Percentiles rank a stretch among this genome's conserved stretches.
Evolutionary conservation across 1,140 invertebrate species (phyloP).

Genomic region (Linepithema humile): DNA sequence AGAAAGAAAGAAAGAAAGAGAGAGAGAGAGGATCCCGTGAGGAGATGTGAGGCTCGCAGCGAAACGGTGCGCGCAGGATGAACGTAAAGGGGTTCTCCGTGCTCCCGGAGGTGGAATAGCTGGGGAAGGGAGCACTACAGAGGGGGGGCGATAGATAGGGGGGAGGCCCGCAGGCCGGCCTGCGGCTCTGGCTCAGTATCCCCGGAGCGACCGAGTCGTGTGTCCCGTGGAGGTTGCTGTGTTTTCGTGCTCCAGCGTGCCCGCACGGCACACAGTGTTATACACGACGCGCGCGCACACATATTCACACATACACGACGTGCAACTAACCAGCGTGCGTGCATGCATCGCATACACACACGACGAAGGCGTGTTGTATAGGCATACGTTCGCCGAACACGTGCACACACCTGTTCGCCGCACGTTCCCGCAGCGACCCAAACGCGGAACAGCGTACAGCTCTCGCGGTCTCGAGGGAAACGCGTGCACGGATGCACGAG

Average conservation of each 20-base stretch:
- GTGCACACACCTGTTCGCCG: slow-evolving; percentile 63
- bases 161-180: slow-evolving; percentile 84
- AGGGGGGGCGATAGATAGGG: slow-evolving; percentile 58
- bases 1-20: slow-evolving; percentile 22
- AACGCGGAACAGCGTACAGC: neutral
- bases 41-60: slow-evolving; percentile 34
- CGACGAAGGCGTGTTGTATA: neutral
- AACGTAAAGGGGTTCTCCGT: slow-evolving; percentile 36
- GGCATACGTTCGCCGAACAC: slow-evolving; percentile 15
- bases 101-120: slow-evolving; percentile 48
- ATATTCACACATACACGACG: neutral
- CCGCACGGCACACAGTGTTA: slow-evolving; percentile 29
- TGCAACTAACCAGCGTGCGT: too few relatives aligned
- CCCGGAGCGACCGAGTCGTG: slow-evolving; percentile 83
- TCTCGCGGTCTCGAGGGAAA: neutral
- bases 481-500: neutral
- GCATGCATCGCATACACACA: neutral
- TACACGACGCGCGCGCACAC: neutral
- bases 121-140: slow-evolving; percentile 64
- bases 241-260: slow-evolving; percentile 65
- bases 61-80: slow-evolving; percentile 53
- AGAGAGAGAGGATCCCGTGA: slow-evolving; percentile 19
- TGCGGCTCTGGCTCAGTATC: slow-evolving; percentile 83
- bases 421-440: slow-evolving; percentile 11
- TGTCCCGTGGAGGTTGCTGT: slow-evolving; percentile 74